Percentiles rank a stretch among this genome's conserved stretches.
These are phyloP conservation scores for Lophura nycthemera DNA, from an alignment of 2,113 vertebrate genomes.

Conservation along the genomic window DNA sequence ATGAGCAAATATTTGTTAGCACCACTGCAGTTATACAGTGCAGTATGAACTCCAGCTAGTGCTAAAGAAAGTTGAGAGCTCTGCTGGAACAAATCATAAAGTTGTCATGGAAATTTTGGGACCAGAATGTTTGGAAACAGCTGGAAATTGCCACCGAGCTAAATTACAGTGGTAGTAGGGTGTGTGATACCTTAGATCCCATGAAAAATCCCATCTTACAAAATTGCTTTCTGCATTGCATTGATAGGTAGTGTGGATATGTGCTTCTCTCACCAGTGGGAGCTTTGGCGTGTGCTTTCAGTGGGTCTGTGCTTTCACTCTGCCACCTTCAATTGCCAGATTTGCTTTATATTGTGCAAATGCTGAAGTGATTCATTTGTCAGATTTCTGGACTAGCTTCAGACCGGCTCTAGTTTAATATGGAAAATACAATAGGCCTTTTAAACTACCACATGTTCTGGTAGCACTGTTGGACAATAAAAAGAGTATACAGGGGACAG, in stretches of 20 bases:
- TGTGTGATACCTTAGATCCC: neutral
- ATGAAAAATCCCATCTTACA: neutral
- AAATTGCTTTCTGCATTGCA: neutral
- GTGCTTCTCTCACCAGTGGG: neutral
- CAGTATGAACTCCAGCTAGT: neutral
- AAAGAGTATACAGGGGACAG: neutral
- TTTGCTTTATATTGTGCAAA: neutral
- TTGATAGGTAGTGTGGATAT: neutral
- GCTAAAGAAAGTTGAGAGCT: constrained; percentile 1
- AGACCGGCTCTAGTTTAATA: neutral
- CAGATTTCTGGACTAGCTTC: neutral
- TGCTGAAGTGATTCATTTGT: neutral
- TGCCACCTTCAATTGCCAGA: neutral
- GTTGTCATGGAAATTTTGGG: neutral
- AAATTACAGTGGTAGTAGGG: neutral
- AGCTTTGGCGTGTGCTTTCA: neutral
- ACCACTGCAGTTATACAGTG: neutral
- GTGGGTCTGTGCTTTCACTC: neutral
- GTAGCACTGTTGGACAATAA: neutral
- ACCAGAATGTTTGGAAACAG: neutral
- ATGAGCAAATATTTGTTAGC: constrained; percentile 59
- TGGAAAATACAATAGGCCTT: neutral
- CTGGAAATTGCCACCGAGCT: neutral
- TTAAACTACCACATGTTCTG: neutral
- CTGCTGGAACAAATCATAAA: neutral